Evolutionary conservation across 2,797 vertebrate species (phyloP).

Genomic region (Macrochelys suwanniensis): DNA sequence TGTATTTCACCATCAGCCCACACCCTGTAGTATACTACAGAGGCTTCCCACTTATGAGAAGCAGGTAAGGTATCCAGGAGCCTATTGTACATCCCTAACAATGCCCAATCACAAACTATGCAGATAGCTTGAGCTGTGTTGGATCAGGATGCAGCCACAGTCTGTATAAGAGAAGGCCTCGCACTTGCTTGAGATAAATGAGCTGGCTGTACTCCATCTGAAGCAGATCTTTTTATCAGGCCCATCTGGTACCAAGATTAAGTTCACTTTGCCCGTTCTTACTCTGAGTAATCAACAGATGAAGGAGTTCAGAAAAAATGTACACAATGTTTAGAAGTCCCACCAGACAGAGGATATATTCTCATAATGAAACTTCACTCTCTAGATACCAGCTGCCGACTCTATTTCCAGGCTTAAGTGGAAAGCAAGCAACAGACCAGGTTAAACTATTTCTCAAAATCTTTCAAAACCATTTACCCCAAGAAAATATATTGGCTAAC

Average conservation of each 20-base stretch:
- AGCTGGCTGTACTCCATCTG: not conserved
- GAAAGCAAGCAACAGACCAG: fast-evolving
- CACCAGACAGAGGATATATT: not conserved
- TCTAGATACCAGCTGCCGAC: not conserved
- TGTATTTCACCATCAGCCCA: not conserved
- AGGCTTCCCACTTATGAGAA: not conserved
- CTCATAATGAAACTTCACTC: not conserved
- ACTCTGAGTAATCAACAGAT: not conserved
- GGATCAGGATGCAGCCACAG: not conserved
- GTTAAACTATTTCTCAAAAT: not conserved
- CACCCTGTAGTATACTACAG: fast-evolving
- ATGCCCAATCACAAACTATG: not conserved
- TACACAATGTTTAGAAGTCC: not conserved
- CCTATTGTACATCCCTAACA: not conserved
- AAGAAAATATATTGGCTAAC: not conserved
- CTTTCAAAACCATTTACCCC: not conserved
- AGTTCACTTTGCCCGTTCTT: not conserved
- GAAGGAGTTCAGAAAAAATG: not conserved
- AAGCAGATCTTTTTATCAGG: not conserved
- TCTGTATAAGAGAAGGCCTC: not conserved
- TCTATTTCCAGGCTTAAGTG: not conserved
- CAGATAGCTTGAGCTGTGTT: not conserved
- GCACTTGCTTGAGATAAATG: not conserved
- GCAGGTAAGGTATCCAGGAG: not conserved
- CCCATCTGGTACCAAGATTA: not conserved